Conservation (phyloP, 1,140 invertebrate genomes). For the Macrocentrus cingulum region DNA sequence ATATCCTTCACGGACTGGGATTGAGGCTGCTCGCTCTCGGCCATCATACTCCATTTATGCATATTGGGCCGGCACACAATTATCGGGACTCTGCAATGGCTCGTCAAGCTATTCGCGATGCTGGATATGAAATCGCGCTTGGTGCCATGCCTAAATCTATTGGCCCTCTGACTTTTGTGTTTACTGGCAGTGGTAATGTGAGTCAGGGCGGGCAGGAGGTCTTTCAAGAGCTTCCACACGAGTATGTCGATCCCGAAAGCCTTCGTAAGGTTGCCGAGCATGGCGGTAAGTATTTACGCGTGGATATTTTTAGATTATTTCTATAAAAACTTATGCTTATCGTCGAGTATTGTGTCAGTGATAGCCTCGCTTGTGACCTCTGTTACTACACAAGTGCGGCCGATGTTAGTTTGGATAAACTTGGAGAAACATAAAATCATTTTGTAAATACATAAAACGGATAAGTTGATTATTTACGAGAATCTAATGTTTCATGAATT, state of each 20-base stretch:
- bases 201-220: slow-evolving; percentile 95
- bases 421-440: no score
- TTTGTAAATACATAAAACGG: no score
- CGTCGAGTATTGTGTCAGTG: neutral
- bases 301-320: neutral
- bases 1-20: slow-evolving; percentile 96
- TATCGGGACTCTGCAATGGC: slow-evolving; percentile 98
- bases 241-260: slow-evolving; percentile 95
- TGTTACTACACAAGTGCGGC: no score
- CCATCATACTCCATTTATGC: slow-evolving; percentile 99
- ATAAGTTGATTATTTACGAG: no score
- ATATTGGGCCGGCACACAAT: slow-evolving; percentile 97
- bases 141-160: slow-evolving; percentile 98
- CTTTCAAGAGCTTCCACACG: slow-evolving; percentile 95
- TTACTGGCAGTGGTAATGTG: slow-evolving; percentile 90
- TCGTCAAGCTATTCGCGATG: slow-evolving; percentile 92
- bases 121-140: slow-evolving; percentile 96
- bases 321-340: neutral
- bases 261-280: slow-evolving; percentile 94
- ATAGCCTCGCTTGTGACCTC: slow-evolving; percentile 8
- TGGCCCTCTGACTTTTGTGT: slow-evolving; percentile 96
- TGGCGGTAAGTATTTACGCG: slow-evolving; percentile 73
- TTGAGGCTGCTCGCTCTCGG: slow-evolving; percentile 91
- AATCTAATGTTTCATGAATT: no score
- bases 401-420: no score